phyloP scores from a whole-genome alignment of 2,113 vertebrate species.

The Lota lota region DNA sequence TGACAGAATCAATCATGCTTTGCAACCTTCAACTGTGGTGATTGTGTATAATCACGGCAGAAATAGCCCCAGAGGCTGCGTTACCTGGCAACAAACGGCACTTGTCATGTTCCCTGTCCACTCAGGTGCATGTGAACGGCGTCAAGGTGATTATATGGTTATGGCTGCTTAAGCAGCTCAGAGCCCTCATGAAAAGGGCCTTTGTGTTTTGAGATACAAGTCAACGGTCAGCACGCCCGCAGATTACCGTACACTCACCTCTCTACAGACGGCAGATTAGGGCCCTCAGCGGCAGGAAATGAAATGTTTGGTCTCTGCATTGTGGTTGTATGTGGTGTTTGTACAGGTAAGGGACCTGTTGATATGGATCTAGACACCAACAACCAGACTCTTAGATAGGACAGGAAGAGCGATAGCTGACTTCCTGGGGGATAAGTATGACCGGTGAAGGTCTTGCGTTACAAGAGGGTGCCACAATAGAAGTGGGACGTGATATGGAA shows the following conservation, averaged over 20 bases:
- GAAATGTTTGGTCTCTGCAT: conserved; percentile 44
- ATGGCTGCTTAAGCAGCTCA: conserved; percentile 36
- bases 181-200: conserved; percentile 12
- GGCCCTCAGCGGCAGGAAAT: conserved; percentile 33
- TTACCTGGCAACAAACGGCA: conserved; percentile 63
- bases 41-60: conserved; percentile 22
- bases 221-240: conserved; percentile 7
- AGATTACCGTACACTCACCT: conserved; percentile 15
- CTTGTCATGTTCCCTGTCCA: conserved; percentile 47
- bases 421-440: conserved; percentile 38
- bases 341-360: conserved; percentile 26
- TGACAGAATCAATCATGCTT: conserved; percentile 9
- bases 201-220: conserved; percentile 25
- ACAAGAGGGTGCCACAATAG: background rate
- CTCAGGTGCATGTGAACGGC: conserved; percentile 36
- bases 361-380: conserved; percentile 50
- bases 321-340: conserved; percentile 27
- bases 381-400: conserved; percentile 28
- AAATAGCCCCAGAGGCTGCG: conserved; percentile 15
- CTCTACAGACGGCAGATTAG: conserved; percentile 27
- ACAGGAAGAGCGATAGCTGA: conserved; percentile 31
- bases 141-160: conserved; percentile 46
- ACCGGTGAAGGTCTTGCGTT: conserved; percentile 32
- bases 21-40: background rate
- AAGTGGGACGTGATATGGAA: background rate